Evolutionary conservation across 1,140 invertebrate genomes (phyloP).

Genomic region (Cephus cinctus): DNA sequence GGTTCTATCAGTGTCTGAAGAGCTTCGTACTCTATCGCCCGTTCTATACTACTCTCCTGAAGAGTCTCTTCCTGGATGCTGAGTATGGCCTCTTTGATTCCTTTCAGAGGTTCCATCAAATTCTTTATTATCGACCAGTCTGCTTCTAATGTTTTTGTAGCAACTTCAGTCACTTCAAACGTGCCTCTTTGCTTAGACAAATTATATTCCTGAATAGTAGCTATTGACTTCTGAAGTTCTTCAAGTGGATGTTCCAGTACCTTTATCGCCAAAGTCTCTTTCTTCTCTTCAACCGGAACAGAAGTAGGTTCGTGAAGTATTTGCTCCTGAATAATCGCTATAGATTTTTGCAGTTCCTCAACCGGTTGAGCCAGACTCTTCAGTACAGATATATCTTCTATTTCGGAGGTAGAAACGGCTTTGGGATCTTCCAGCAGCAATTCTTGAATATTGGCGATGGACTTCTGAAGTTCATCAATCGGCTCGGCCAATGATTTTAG

Average conservation of each 20-base stretch:
- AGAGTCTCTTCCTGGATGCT: background rate
- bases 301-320: slow-evolving; percentile 19
- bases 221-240: slow-evolving; percentile 30
- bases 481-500: slow-evolving; percentile 35
- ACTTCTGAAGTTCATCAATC: slow-evolving; percentile 30
- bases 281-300: slow-evolving; percentile 20
- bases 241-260: slow-evolving; percentile 49
- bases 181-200: background rate
- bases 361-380: slow-evolving; percentile 29
- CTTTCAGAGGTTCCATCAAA: background rate
- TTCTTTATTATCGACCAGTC: slow-evolving; percentile 3
- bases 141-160: background rate
- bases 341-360: slow-evolving; percentile 25
- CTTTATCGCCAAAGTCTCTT: slow-evolving; percentile 35
- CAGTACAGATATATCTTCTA: slow-evolving; percentile 19
- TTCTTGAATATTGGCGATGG: slow-evolving; percentile 34
- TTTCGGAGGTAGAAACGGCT: slow-evolving; percentile 4
- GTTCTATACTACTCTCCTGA: background rate
- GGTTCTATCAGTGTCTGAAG: slow-evolving; percentile 23
- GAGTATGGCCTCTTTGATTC: background rate
- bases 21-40: slow-evolving; percentile 7
- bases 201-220: background rate
- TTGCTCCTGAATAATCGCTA: slow-evolving; percentile 29
- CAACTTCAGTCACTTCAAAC: background rate
- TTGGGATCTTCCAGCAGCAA: slow-evolving; percentile 19